Conservation (phyloP, 2,113 vertebrate genomes). For the Lycocorax pyrrhopterus region DNA sequence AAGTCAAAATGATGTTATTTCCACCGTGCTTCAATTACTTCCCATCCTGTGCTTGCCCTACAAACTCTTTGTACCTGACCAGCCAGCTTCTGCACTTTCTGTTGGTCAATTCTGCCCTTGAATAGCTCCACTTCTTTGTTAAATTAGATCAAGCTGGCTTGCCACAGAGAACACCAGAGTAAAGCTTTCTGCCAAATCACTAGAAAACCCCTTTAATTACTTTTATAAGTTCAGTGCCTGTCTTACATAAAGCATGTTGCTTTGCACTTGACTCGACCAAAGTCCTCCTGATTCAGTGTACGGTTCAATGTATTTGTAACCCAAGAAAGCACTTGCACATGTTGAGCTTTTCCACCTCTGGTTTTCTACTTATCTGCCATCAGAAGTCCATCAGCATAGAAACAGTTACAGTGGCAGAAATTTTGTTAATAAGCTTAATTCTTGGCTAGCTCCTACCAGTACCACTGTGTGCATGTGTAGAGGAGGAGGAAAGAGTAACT, state of each 20-base stretch:
- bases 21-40: neutral
- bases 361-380: neutral
- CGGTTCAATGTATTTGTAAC: neutral
- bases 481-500: neutral
- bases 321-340: neutral
- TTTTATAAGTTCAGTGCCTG: neutral
- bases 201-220: neutral
- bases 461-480: rapidly evolving
- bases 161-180: neutral
- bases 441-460: neutral
- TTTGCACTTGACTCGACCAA: neutral
- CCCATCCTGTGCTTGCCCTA: neutral
- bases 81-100: neutral
- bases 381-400: neutral
- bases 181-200: slow-evolving; percentile 10
- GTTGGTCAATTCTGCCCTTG: neutral
- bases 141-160: slow-evolving; percentile 8
- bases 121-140: neutral
- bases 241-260: neutral
- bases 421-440: neutral
- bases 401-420: neutral
- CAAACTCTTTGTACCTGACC: neutral
- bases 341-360: neutral
- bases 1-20: neutral
- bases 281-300: neutral